Conservation (phyloP, 2,888 invertebrate species). For the Amphipyra berbera region DNA sequence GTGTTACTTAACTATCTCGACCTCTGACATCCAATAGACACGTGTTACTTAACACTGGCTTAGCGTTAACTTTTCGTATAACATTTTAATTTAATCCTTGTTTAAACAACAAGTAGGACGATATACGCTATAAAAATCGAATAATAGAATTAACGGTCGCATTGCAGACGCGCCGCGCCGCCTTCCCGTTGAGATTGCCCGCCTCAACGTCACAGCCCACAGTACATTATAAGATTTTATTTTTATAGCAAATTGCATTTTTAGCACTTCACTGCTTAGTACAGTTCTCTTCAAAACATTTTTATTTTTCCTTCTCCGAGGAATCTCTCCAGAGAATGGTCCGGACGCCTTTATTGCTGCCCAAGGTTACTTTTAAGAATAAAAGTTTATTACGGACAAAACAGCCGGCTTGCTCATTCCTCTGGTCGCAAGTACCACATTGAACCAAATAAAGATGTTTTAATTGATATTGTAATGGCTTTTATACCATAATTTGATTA, state of each 20-base stretch:
- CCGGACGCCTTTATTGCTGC: conserved; percentile 21
- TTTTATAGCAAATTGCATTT: conserved; percentile 33
- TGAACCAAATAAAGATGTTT: conserved; percentile 6
- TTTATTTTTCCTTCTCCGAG: conserved; percentile 23
- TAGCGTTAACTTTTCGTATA: no score
- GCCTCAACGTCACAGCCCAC: not conserved
- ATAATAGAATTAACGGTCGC: not conserved
- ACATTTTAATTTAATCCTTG: not conserved
- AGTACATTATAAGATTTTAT: conserved; percentile 14
- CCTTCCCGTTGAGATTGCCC: no score
- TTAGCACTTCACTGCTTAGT: conserved; percentile 24
- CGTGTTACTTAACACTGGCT: not conserved
- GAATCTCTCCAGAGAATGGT: conserved; percentile 14
- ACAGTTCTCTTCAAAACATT: conserved; percentile 11
- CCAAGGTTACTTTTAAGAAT: conserved; percentile 26
- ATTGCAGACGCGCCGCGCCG: not conserved
- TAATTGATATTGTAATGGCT: conserved; percentile 26
- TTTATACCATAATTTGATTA: conserved; percentile 1
- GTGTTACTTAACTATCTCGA: no score
- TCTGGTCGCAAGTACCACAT: not conserved
- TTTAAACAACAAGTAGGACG: no score
- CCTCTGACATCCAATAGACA: no score
- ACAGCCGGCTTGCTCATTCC: conserved; percentile 16
- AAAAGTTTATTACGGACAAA: conserved; percentile 38
- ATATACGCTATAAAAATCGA: not conserved